Conservation (phyloP, 2,113 vertebrate species). For the Alectura lathami region DNA sequence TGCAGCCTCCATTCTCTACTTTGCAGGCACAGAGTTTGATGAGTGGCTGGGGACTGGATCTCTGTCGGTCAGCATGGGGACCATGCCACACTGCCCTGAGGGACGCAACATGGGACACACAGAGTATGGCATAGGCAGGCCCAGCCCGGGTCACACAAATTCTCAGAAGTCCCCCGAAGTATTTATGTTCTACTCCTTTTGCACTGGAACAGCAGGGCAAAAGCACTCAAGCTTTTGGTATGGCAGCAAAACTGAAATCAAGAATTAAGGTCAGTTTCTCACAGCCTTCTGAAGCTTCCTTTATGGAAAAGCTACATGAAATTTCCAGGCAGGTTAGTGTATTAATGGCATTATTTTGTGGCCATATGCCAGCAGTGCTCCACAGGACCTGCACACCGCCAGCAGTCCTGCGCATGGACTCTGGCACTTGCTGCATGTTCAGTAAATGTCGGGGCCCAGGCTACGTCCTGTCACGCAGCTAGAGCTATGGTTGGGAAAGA, state of each 20-base stretch:
- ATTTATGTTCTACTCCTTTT: not conserved
- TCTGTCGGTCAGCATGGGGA: not conserved
- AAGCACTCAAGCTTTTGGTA: not conserved
- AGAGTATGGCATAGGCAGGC: not conserved
- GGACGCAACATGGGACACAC: accelerated
- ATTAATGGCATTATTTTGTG: not conserved
- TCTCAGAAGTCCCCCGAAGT: not conserved
- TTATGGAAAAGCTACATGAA: not conserved
- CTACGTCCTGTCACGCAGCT: not conserved
- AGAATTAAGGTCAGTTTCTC: not conserved
- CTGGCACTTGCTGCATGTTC: too few relatives aligned
- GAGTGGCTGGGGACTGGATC: accelerated
- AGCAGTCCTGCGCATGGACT: not conserved
- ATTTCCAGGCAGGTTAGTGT: not conserved
- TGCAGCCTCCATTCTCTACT: not conserved
- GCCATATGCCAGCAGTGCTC: not conserved
- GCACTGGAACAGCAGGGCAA: not conserved
- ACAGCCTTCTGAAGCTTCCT: not conserved
- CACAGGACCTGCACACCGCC: not conserved
- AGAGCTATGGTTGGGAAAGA: not conserved
- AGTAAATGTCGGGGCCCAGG: not conserved
- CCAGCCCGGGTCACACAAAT: not conserved
- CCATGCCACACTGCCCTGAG: too few relatives aligned
- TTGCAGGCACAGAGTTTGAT: accelerated
- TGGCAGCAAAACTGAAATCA: not conserved